Evolutionary conservation across 2,113 vertebrate species (phyloP), one percentile per base, ranked within the genome.

Genomic region (Odocoileus virginianus): DNA sequence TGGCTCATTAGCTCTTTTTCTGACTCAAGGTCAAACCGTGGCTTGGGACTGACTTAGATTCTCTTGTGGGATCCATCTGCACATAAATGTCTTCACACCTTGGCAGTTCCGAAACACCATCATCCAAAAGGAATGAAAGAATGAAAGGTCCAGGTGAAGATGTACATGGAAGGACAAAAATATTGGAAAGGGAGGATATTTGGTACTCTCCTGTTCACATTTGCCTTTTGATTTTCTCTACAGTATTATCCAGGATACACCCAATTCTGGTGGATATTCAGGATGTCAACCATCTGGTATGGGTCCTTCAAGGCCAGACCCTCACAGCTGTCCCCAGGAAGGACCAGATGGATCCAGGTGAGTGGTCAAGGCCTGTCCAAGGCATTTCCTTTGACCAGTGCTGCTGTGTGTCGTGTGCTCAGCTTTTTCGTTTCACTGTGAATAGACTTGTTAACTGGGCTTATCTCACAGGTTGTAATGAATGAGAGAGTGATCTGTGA

Each of bases 221-320:
- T 61, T 76, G 36, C 67, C 45, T 89, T 82, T 85, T 91, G 55
- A 79, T 27, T 97, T 97, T 67, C 47, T 86, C 40, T 64, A 15
- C n/a, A 97, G 93, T 3, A 1, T 67, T 43, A 25, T 19, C 45
- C 16, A 45, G 3, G 3, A 0, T 0, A 9, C 0, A 0, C 1
- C 93, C 91, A n/a, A 55, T 16, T 57, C 1, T 2, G 10, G 54
- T 71, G 21, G 6, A 96, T 23, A n/a, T 95, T 54, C 87, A 96
- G 47, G 97, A 98, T 86, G 76, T 91, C 19, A 89, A 14, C 89
- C 88, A 97, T 21, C 91, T 57, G 17, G 91, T 97, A 11, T 98
- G 90, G 93, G 7, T 92, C 40, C 33, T 96, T 91, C 95, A 95
- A 52, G 79, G 67, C 7, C 21, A 88, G 54, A 89, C 27, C 15